phyloP scores from a whole-genome alignment of 2,888 invertebrate genomes.

The Tenthredo amoena region DNA sequence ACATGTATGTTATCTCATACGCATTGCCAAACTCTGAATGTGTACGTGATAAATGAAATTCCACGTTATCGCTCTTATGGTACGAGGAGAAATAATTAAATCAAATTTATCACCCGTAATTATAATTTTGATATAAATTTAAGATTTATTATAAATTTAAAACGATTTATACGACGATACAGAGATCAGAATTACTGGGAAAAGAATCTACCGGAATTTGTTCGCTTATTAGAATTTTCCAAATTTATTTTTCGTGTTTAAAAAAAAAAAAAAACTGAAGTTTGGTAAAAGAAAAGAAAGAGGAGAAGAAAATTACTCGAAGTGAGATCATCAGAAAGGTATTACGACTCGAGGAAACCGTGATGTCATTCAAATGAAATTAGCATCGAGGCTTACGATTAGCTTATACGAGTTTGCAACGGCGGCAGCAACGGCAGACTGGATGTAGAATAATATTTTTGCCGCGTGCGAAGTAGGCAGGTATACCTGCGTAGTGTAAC shows the following conservation, averaged over 20 bases:
- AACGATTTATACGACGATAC: background rate
- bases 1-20: background rate
- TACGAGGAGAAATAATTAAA: background rate
- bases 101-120: background rate
- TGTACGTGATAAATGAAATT: background rate
- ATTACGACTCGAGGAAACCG: background rate
- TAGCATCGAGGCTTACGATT: constrained; percentile 13
- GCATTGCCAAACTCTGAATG: background rate
- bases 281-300: background rate
- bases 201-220: background rate
- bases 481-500: constrained; percentile 1
- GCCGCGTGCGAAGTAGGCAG: constrained; percentile 7
- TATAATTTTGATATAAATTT: background rate
- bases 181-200: background rate
- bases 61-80: background rate
- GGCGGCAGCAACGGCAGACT: background rate
- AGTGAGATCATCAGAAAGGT: background rate
- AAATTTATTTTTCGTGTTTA: no score
- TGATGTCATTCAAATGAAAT: constrained; percentile 14
- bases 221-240: background rate
- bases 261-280: no score
- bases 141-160: background rate
- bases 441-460: constrained; percentile 16
- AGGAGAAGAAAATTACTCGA: background rate
- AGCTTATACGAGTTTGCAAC: background rate